phyloP scores from a whole-genome alignment of 2,888 invertebrate genomes.

The Perithous albicinctus region DNA sequence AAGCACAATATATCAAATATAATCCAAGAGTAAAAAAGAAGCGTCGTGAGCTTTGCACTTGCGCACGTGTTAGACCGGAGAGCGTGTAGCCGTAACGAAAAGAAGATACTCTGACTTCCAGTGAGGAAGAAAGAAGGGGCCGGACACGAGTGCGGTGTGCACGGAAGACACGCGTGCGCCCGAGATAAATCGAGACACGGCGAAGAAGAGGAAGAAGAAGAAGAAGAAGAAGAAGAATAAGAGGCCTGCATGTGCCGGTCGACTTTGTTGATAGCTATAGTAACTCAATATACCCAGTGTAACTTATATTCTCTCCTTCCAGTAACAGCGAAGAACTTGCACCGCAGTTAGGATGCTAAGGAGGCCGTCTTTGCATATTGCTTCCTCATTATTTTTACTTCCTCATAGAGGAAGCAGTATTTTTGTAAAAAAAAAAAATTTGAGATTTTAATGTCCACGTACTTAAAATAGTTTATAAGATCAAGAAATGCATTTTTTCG shows the following conservation, averaged over 20 bases:
- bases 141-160: conserved; percentile 37
- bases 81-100: conserved; percentile 11
- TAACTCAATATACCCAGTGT: neutral
- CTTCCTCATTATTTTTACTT: too few species aligned
- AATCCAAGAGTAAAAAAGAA: conserved; percentile 82
- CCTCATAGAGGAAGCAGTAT: too few species aligned
- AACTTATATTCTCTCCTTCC: conserved; percentile 21
- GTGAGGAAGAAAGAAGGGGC: conserved; percentile 52
- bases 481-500: too few species aligned
- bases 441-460: too few species aligned
- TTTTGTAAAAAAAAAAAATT: too few species aligned
- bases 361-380: too few species aligned
- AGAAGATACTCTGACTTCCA: conserved; percentile 33
- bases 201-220: conserved; percentile 58
- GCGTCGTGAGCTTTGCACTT: neutral
- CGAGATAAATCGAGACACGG: conserved; percentile 69
- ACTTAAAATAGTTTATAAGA: too few species aligned
- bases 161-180: conserved; percentile 55
- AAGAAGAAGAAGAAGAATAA: conserved; percentile 55
- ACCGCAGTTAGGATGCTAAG: too few species aligned
- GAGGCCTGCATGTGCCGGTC: conserved; percentile 30
- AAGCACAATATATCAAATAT: neutral
- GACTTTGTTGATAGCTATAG: neutral
- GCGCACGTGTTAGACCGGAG: conserved; percentile 19
- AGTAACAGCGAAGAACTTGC: conserved; percentile 1